Percentiles rank a stretch among this genome's conserved stretches.
Evolutionary conservation across 2,888 invertebrate species (phyloP).

Genomic region (Drosophila neonasuta): DNA sequence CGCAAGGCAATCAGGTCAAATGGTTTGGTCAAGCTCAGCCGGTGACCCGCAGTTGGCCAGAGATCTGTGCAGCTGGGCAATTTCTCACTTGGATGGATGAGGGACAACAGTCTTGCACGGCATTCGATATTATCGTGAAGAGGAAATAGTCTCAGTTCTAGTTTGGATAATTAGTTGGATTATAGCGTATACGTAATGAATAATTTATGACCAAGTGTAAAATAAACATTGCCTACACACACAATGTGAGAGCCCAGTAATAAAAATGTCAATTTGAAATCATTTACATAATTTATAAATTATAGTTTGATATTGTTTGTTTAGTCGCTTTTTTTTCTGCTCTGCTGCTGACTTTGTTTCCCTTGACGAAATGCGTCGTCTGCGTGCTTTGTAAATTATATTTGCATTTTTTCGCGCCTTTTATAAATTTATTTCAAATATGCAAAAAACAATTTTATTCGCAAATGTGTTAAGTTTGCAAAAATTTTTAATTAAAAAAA

Average conservation of each 20-base stretch:
- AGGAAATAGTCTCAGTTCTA: conserved; percentile 56
- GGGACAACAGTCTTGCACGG: conserved; percentile 25
- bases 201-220: conserved; percentile 19
- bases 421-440: conserved; percentile 44
- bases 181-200: conserved; percentile 2
- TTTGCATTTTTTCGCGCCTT: conserved; percentile 46
- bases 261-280: conserved; percentile 27
- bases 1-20: conserved; percentile 67
- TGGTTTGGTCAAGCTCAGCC: conserved; percentile 79
- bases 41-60: conserved; percentile 74
- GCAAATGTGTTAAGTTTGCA: conserved; percentile 70
- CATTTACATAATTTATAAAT: conserved; percentile 29
- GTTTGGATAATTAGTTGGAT: conserved; percentile 15
- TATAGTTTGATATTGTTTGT: conserved; percentile 9
- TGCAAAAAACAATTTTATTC: conserved; percentile 57
- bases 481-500: conserved; percentile 74
- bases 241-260: background rate
- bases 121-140: conserved; percentile 76
- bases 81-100: conserved; percentile 58
- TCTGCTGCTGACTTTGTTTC: background rate
- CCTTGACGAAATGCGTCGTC: conserved; percentile 4
- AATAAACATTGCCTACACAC: conserved; percentile 12
- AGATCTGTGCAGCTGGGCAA: conserved; percentile 69
- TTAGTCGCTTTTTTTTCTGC: background rate
- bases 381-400: conserved; percentile 60